phyloP scores from a whole-genome alignment of 2,797 vertebrate species.

The Glossophaga mutica region DNA sequence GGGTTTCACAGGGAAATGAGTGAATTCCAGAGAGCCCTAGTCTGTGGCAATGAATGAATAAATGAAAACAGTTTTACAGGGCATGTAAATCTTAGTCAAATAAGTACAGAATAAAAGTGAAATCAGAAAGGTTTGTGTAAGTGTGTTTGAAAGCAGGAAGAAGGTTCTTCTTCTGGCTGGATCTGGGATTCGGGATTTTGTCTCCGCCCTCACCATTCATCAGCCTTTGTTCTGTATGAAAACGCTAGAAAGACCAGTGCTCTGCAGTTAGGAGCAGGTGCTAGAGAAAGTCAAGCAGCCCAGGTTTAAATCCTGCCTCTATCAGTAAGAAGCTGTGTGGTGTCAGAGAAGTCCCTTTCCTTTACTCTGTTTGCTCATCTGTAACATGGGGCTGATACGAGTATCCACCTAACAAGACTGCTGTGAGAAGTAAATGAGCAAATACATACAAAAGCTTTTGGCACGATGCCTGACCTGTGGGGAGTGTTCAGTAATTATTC shows the following conservation, averaged over 20 bases:
- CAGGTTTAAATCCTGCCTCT: not conserved
- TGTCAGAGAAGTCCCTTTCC: not conserved
- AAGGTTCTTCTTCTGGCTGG: not conserved
- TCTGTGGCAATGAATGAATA: not conserved
- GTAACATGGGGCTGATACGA: not conserved
- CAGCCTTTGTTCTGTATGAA: not conserved
- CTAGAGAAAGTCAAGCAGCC: not conserved
- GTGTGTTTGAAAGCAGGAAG: not conserved
- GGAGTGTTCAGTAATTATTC: not conserved
- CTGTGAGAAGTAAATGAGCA: not conserved
- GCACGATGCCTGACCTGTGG: accelerated
- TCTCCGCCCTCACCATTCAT: not conserved
- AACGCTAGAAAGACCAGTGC: not conserved
- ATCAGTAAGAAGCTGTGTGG: not conserved
- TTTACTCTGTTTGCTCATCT: not conserved
- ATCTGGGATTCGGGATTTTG: not conserved
- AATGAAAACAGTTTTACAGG: not conserved
- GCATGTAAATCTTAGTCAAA: not conserved
- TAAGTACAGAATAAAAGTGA: accelerated
- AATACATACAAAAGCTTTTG: not conserved
- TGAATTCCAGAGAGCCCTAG: not conserved
- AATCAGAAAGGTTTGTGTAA: not conserved
- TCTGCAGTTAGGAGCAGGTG: not conserved
- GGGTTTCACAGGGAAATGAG: not conserved
- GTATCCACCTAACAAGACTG: accelerated